These are phyloP conservation scores for Poeciliopsis paucimaculata DNA, from an alignment of 2,797 vertebrate genomes.

Conservation along the genomic window DNA sequence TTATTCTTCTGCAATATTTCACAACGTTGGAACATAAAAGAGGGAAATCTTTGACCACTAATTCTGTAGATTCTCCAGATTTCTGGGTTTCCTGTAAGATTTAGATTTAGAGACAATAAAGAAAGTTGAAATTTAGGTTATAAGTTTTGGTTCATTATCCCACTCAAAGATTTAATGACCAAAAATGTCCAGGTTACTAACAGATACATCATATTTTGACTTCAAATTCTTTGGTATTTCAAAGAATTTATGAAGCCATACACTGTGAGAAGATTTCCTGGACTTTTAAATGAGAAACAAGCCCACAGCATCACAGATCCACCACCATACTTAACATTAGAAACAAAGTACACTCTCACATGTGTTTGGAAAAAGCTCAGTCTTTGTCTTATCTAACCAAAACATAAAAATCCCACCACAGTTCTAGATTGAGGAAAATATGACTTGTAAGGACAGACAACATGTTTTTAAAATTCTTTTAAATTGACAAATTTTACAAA, in stretches of 20 bases:
- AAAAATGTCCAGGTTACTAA: neutral
- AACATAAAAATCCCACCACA: neutral
- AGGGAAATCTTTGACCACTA: neutral
- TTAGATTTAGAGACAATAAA: neutral
- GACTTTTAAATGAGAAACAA: neutral
- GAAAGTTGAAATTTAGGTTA: neutral
- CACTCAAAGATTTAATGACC: neutral
- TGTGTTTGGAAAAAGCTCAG: neutral
- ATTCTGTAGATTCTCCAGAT: neutral
- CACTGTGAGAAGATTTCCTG: neutral
- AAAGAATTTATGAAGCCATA: neutral
- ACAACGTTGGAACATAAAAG: neutral
- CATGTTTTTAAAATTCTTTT: too few species aligned
- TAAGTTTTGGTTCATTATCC: neutral
- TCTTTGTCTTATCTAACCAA: neutral
- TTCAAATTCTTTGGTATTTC: neutral
- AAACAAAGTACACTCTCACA: neutral
- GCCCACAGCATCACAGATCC: neutral
- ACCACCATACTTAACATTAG: neutral
- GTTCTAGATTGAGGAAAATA: too few species aligned
- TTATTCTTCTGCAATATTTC: neutral
- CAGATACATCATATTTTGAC: neutral
- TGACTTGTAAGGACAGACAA: too few species aligned
- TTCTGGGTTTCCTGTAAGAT: neutral
- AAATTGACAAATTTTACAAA: too few species aligned